phyloP scores from a whole-genome alignment of 37 sponge, comb jelly and placozoan species.

The Diacarnus erythraeanus region DNA sequence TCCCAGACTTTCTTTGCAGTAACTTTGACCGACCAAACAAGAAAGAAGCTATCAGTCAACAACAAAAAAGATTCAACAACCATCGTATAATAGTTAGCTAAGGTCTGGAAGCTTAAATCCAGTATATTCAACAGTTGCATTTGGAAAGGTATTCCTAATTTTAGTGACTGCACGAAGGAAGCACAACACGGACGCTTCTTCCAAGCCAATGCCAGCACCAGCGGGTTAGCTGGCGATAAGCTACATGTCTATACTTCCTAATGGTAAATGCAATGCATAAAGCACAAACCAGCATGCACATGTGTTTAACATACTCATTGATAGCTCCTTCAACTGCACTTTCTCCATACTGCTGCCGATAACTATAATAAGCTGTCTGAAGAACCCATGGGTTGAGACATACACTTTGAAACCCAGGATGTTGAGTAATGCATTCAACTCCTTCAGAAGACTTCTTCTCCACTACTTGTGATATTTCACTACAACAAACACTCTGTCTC shows the following conservation, averaged over 20 bases:
- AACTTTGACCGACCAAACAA: not conserved
- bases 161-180: not conserved
- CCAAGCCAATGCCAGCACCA: constrained; percentile 14
- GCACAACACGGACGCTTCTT: not conserved
- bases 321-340: not conserved
- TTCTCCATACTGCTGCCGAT: not conserved
- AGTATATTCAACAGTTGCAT: constrained; percentile 8
- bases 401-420: not conserved
- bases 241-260: not conserved
- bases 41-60: constrained; percentile 15
- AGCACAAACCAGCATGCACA: not conserved
- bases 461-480: not conserved
- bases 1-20: not conserved
- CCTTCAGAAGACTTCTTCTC: not conserved
- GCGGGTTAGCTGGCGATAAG: constrained; percentile 39
- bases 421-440: not conserved
- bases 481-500: not conserved
- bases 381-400: not conserved
- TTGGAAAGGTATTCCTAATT: constrained; percentile 24
- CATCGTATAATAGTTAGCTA: not conserved
- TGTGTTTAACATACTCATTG: not conserved
- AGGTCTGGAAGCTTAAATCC: constrained; percentile 15
- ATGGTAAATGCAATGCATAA: not conserved
- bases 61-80: constrained; percentile 34
- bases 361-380: not conserved